Evolutionary conservation across 1,140 invertebrate species (phyloP).

Genomic region (Drosophila burlai): DNA sequence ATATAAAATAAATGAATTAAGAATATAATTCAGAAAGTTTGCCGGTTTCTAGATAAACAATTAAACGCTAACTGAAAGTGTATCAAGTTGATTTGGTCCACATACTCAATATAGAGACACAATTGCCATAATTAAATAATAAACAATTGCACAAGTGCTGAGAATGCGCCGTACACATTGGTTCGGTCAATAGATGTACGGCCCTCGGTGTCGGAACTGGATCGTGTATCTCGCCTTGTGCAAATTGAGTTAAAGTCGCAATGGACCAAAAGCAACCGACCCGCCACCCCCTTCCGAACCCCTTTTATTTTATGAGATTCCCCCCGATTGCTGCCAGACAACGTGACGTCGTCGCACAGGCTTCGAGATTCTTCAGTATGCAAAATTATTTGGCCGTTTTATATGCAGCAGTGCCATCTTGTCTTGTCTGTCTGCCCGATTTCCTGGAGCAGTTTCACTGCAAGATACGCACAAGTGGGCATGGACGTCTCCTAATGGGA

Average conservation of each 20-base stretch:
- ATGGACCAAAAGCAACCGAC: constrained; percentile 45
- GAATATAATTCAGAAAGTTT: not conserved
- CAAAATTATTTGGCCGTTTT: constrained; percentile 54
- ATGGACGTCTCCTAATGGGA: constrained; percentile 17
- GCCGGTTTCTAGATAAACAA: not conserved
- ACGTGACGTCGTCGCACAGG: constrained; percentile 40
- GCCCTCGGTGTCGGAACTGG: constrained; percentile 13
- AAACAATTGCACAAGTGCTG: constrained; percentile 60
- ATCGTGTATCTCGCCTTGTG: constrained; percentile 47
- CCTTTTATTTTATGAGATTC: constrained; percentile 1
- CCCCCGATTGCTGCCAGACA: constrained; percentile 27
- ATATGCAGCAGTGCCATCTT: constrained; percentile 24
- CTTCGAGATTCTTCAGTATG: constrained; percentile 33
- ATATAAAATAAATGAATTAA: too few relatives aligned
- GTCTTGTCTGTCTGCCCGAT: constrained; percentile 25
- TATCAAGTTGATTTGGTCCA: constrained; percentile 27
- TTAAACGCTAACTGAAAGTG: not conserved
- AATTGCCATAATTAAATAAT: constrained; percentile 69
- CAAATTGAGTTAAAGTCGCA: constrained; percentile 62
- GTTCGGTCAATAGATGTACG: constrained; percentile 41
- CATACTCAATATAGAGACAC: constrained; percentile 23
- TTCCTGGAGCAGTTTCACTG: constrained; percentile 36
- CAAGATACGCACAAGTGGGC: constrained; percentile 50
- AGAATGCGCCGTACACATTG: constrained; percentile 49
- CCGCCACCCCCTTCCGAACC: not conserved